A percentile compares a stretch with the other conserved stretches of the same genome.
These are phyloP conservation scores for Temnothorax rugatulus DNA, from an alignment of 2,888 invertebrate species.

Conservation along the genomic window DNA sequence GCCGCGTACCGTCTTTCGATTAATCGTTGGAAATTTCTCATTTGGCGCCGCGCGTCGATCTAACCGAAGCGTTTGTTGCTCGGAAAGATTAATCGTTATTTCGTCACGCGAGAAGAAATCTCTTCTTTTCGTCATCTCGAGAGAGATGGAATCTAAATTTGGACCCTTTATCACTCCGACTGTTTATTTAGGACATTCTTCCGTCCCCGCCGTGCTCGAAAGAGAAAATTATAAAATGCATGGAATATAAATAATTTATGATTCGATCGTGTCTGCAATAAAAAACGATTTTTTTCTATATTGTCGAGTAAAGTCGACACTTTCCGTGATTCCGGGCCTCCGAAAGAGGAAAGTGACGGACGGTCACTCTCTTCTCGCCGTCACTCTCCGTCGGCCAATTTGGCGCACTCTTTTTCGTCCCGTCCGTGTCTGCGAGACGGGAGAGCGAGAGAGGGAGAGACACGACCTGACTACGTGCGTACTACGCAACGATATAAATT, in stretches of 20 bases:
- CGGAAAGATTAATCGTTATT: slow-evolving; percentile 47
- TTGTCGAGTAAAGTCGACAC: not conserved
- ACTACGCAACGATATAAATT: slow-evolving; percentile 83
- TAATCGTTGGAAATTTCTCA: slow-evolving; percentile 50
- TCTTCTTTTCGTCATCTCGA: not conserved
- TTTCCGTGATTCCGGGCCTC: not conserved
- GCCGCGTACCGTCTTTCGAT: slow-evolving; percentile 28
- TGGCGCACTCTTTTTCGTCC: slow-evolving; percentile 59
- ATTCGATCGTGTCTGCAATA: not conserved
- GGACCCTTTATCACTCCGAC: not conserved
- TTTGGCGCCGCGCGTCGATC: slow-evolving; percentile 66
- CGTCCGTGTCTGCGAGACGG: slow-evolving; percentile 58
- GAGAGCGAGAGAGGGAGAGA: slow-evolving; percentile 61
- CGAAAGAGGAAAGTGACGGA: not conserved
- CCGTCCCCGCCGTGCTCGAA: slow-evolving; percentile 56
- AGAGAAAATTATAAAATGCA: not conserved
- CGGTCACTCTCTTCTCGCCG: slow-evolving; percentile 54
- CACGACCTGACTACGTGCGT: slow-evolving; percentile 61
- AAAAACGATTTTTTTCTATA: not conserved
- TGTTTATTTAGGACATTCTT: not conserved
- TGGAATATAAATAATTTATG: not conserved
- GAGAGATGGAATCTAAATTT: not conserved
- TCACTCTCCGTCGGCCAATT: slow-evolving; percentile 59
- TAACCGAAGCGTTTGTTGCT: slow-evolving; percentile 75
- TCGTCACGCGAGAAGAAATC: not conserved